Percentiles rank a stretch among this genome's conserved stretches.
Evolutionary conservation across 2,888 invertebrate genomes (phyloP).

Genomic region (Pachydiplax longipennis): DNA sequence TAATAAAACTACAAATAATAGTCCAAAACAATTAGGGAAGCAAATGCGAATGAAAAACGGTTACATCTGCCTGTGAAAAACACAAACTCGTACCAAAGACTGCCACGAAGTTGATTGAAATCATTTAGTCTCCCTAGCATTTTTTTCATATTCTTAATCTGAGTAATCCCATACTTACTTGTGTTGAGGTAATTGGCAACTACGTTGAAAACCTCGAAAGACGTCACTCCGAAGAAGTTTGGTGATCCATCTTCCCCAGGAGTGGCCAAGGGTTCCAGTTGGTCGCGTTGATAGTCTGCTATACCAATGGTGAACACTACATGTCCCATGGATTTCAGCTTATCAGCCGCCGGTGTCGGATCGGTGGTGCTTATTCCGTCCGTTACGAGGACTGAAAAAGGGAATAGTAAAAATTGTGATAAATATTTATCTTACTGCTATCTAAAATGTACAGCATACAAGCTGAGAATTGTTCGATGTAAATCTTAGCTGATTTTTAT

Average conservation of each 20-base stretch:
- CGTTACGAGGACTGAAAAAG: slow-evolving; percentile 47
- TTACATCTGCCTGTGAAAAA: no score
- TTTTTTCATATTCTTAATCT: no score
- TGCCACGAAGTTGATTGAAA: no score
- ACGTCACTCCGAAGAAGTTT: slow-evolving; percentile 47
- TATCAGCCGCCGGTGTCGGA: slow-evolving; percentile 45
- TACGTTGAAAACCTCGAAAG: slow-evolving; percentile 48
- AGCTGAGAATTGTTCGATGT: no score
- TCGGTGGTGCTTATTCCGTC: slow-evolving; percentile 47
- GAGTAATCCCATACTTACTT: slow-evolving; percentile 32
- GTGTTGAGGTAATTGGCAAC: slow-evolving; percentile 47
- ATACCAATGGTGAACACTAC: slow-evolving; percentile 48
- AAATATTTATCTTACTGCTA: no score
- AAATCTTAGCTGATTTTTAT: no score
- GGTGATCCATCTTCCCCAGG: slow-evolving; percentile 41
- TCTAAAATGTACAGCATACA: no score
- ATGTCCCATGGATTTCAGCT: slow-evolving; percentile 39
- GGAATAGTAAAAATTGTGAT: neutral
- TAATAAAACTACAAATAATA: no score
- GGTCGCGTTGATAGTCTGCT: slow-evolving; percentile 46
- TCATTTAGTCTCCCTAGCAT: no score
- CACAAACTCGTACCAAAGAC: no score
- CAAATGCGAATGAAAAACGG: no score
- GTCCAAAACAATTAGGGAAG: no score
- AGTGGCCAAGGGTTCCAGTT: slow-evolving; percentile 48